Base-by-base conservation (phyloP, 2,113 vertebrate species). In the Entelurus aequoreus region DNA sequence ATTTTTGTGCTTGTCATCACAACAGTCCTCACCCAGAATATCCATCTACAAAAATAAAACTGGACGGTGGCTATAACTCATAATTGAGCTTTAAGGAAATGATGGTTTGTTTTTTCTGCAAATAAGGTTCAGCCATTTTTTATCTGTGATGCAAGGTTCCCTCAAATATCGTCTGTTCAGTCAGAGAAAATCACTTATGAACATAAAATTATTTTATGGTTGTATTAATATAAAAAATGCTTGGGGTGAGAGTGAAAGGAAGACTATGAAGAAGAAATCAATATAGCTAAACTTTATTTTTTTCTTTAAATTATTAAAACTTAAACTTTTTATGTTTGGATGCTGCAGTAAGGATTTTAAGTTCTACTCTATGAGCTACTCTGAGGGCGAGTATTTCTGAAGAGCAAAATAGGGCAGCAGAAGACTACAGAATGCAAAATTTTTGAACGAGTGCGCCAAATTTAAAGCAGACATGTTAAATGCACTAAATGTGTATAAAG, bases 371-470 rank as follows among this genome's bases (percentile, higher is more conserved):
- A 28, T 28, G 38, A 68, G 73, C 21, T 72, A 78, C 48, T 76
- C 62, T 70, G 72, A 80, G 76, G 71, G 65, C 67, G 70, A 15
- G 59, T 46, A 38, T 71, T 28, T 81, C 35, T 36, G 55, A 48
- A 52, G 15, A 49, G 57, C 64, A 76, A 13, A 65, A 35, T 21
- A 49, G 54, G 52, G 61, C 49, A 62, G 61, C 51, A 66, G 71
- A 62, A 53, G 77, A 78, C 12, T 46, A 12, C 42, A 46, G 5
- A 46, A 46, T 46, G 42, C 42, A 8, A 28, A 67, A 38, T 59
- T 37, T 58, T 8, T 59, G 60, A 65, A 62, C 62, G 56, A 71
- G 61, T 70, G 50, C 54, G 60, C 13, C 38, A 35, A 65, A 72
- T 71, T 66, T 1, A 54, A 67, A 66, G 53, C 54, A 11, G 55